Evolutionary conservation across 2,797 vertebrate species (phyloP).

Genomic region (Nannoperca obscura): DNA sequence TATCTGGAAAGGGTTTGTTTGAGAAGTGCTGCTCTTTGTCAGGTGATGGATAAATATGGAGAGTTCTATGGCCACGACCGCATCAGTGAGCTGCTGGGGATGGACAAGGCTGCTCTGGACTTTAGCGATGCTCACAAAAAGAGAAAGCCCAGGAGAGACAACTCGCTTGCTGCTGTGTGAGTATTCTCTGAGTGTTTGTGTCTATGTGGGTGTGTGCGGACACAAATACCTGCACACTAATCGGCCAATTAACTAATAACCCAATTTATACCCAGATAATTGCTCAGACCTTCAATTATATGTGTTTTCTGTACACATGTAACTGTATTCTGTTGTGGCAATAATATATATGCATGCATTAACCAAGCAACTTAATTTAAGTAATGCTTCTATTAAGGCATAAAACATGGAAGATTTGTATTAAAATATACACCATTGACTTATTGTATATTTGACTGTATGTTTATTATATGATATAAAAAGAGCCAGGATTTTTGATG

Average conservation of each 20-base stretch:
- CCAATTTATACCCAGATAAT: neutral
- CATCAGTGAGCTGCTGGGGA: conserved; percentile 92
- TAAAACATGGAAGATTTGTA: too few relatives aligned
- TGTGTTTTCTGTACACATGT: neutral
- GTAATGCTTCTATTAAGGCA: neutral
- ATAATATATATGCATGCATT: neutral
- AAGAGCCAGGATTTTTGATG: neutral
- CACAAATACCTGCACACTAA: neutral
- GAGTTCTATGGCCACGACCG: conserved; percentile 93
- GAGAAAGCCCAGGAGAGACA: conserved; percentile 90
- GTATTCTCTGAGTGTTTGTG: conserved; percentile 46
- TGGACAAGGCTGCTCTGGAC: conserved; percentile 95
- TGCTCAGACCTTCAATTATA: neutral
- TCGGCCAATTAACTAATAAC: neutral
- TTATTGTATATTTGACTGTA: too few relatives aligned
- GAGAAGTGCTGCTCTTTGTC: conserved; percentile 9
- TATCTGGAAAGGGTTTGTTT: neutral
- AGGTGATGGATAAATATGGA: conserved; percentile 98
- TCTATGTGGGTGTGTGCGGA: neutral
- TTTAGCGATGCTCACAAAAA: conserved; percentile 93
- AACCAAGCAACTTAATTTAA: neutral
- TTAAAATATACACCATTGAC: neutral
- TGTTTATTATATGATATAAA: neutral
- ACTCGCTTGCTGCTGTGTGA: conserved; percentile 81
- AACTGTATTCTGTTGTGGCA: neutral